These are phyloP conservation scores for Rhinogobio ventralis DNA, from an alignment of 2,797 vertebrate species.

Conservation along the genomic window DNA sequence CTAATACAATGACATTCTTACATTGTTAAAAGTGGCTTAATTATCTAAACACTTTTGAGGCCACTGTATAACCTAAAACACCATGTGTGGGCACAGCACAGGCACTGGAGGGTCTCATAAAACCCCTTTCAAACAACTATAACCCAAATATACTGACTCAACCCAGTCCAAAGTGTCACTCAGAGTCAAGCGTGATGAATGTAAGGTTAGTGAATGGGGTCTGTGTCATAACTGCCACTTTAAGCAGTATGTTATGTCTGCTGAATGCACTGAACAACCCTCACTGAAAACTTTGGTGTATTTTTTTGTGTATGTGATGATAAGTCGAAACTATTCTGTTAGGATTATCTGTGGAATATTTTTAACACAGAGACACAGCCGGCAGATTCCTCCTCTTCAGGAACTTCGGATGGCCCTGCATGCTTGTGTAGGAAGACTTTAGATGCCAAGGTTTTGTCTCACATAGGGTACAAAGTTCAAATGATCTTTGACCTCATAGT, in stretches of 20 bases:
- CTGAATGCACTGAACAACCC: constrained; percentile 57
- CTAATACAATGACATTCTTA: not conserved
- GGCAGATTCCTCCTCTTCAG: constrained; percentile 46
- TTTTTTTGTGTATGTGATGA: constrained; percentile 9
- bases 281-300: constrained; percentile 56
- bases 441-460: constrained; percentile 21
- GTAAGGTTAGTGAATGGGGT: constrained; percentile 60
- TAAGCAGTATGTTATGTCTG: constrained; percentile 67
- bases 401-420: constrained; percentile 50
- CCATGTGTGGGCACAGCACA: not conserved
- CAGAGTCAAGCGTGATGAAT: not conserved
- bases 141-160: not conserved
- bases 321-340: constrained; percentile 17
- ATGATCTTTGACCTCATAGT: constrained; percentile 32
- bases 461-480: constrained; percentile 24
- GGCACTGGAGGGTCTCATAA: no score
- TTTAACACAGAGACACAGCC: constrained; percentile 45
- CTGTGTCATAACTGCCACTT: constrained; percentile 48
- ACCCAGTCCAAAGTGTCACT: not conserved
- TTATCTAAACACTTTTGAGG: not conserved
- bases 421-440: constrained; percentile 20
- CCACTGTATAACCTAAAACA: not conserved
- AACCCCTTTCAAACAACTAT: not conserved
- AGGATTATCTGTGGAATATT: constrained; percentile 55
- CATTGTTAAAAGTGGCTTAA: not conserved